Evolutionary conservation across 2,888 invertebrate genomes (phyloP).

Genomic region (Metalampra italica): DNA sequence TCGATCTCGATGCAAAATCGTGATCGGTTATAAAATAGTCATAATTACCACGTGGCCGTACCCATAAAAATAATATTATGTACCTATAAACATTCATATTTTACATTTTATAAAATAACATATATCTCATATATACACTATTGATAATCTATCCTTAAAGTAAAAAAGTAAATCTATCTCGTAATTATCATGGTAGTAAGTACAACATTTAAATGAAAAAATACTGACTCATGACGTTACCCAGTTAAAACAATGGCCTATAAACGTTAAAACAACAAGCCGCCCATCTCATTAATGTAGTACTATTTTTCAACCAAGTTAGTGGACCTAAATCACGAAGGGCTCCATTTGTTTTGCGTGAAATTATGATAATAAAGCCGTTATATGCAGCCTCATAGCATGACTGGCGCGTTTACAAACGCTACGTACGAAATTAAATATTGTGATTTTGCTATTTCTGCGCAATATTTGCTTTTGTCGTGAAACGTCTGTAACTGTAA

Average conservation of each 20-base stretch:
- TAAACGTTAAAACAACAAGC: slow-evolving; percentile 17
- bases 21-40: too few relatives aligned
- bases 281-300: slow-evolving; percentile 27
- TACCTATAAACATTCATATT: too few relatives aligned
- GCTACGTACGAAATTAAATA: slow-evolving; percentile 11
- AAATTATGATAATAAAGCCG: slow-evolving; percentile 55
- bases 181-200: too few relatives aligned
- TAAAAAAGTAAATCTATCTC: too few relatives aligned
- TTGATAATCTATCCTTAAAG: too few relatives aligned
- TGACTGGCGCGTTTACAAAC: slow-evolving; percentile 48
- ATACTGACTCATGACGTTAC: background rate
- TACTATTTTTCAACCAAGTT: slow-evolving; percentile 38
- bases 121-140: too few relatives aligned
- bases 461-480: background rate
- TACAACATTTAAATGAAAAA: background rate
- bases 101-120: too few relatives aligned
- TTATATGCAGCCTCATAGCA: slow-evolving; percentile 61
- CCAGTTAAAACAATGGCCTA: background rate
- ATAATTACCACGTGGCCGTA: too few relatives aligned
- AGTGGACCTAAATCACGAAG: slow-evolving; percentile 48
- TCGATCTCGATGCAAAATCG: too few relatives aligned
- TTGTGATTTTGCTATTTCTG: slow-evolving; percentile 11
- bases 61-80: too few relatives aligned
- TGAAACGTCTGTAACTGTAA: too few relatives aligned
- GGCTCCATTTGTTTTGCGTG: slow-evolving; percentile 46